A percentile compares a stretch with the other conserved stretches of the same genome.
Evolutionary conservation across 2,888 invertebrate species (phyloP).

Genomic region (Hylaea fasciaria): DNA sequence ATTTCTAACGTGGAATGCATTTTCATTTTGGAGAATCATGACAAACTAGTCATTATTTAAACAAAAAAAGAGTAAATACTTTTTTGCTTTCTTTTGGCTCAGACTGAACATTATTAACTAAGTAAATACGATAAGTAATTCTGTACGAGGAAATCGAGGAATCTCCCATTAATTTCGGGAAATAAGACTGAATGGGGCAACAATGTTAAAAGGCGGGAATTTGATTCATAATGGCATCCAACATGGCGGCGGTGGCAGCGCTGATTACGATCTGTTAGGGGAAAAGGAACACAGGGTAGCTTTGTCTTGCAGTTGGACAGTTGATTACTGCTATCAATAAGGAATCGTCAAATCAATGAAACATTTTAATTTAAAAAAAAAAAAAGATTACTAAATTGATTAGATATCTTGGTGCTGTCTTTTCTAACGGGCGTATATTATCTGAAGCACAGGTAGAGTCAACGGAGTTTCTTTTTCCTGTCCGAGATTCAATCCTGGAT

Average conservation of each 20-base stretch:
- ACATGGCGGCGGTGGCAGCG: conserved; percentile 80
- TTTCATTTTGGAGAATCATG: no score
- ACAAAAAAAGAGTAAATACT: no score
- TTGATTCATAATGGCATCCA: conserved; percentile 81
- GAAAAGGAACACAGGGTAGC: conserved; percentile 72
- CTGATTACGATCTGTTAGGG: conserved; percentile 79
- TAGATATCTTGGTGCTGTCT: no score
- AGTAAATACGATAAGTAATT: no score
- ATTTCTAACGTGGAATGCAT: background rate
- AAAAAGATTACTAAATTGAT: no score
- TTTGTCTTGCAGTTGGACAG: conserved; percentile 70
- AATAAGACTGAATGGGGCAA: conserved; percentile 3
- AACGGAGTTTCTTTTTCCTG: no score
- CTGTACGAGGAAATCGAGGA: background rate
- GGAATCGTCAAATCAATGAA: no score
- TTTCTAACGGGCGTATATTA: no score
- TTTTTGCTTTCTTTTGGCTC: background rate
- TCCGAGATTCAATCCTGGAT: no score
- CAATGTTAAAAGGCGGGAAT: conserved; percentile 72
- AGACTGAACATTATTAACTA: background rate
- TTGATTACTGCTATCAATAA: conserved; percentile 48
- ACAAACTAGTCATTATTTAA: no score
- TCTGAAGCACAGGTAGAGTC: no score
- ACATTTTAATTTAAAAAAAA: no score
- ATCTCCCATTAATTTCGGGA: background rate